Evolutionary conservation across 1,140 invertebrate genomes (phyloP), one percentile per base, ranked within the genome.

Genomic region (Drosophila funebris): DNA sequence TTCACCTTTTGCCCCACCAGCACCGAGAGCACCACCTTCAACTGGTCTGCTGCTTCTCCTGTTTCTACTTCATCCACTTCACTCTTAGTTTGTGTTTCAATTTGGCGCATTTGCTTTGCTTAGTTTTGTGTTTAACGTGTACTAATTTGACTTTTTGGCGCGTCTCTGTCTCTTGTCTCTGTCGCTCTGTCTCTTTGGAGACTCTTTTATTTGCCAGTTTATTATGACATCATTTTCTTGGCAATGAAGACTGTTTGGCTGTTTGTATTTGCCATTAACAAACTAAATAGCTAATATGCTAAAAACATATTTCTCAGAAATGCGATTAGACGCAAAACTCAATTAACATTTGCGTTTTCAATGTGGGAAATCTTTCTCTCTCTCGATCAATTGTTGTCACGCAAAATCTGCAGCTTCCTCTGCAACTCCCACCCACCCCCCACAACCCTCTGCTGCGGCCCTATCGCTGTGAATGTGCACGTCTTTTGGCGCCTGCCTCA

Each of bases 101-200:
- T 84, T 85, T 85, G 73, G 81, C 37, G 61, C 61, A 77, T 80
- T 85, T 80, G 73, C 73, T 85, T 81, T 87, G 67, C 61, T 71
- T 66, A 58, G 66, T 75, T 81, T 74, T 78, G 60, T 67, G 53
- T 74, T 68, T 66, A 62, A 50, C 50, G 44, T 72, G 57, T 58
- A 69, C 73, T 73, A 68, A 31, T 44, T 70, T 44, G 46, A 31
- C 53, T 44, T 62, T 41, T 61, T 58, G 61, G 63, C 63, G 63
- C 52, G 13, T 8, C 11, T 8, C 16, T 6, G 11, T 31, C 29
- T 22, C 39, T 52, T 57, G n/a, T 60, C 58, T 27, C 57, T 62
- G 11, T 44, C 46, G 31, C 37, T 36, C 66, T 58, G 50, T 80
- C 57, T 43, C 22, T n/a, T n/a, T n/a, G n/a, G n/a, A n/a, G 44